A percentile compares a stretch with the other conserved stretches of the same genome.
Evolutionary conservation across 2,888 invertebrate genomes (phyloP).

Genomic region (Plusia festucae): DNA sequence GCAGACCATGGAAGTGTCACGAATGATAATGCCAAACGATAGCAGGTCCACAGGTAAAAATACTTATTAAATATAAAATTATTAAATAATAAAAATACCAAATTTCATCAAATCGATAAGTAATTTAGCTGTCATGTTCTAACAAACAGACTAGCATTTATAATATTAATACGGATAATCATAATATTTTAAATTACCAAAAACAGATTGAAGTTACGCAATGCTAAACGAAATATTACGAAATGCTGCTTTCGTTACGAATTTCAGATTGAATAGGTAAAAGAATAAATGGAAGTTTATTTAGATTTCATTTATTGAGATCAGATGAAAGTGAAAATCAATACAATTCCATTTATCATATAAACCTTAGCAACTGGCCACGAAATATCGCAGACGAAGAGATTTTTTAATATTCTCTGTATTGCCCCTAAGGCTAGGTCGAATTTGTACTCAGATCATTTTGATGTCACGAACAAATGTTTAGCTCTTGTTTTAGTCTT

Average conservation of each 20-base stretch:
- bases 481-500: neutral
- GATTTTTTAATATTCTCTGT: neutral
- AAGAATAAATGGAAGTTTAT: neutral
- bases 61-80: too few relatives aligned
- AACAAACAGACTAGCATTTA: neutral
- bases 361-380: neutral
- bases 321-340: neutral
- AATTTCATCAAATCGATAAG: neutral
- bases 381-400: neutral
- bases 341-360: neutral
- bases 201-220: constrained; percentile 1
- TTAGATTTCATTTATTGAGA: neutral
- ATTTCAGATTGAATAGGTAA: constrained; percentile 4
- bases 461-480: constrained; percentile 1
- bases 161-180: neutral
- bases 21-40: too few relatives aligned
- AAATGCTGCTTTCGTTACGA: neutral
- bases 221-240: too few relatives aligned
- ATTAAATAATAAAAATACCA: too few relatives aligned
- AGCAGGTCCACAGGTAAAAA: too few relatives aligned
- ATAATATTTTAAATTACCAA: neutral
- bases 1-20: too few relatives aligned
- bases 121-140: neutral
- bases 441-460: neutral
- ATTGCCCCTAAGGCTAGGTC: constrained; percentile 1